Base-by-base conservation (phyloP, 35 echinoderm and acorn worm species). In the Hemicentrotus pulcherrimus region DNA sequence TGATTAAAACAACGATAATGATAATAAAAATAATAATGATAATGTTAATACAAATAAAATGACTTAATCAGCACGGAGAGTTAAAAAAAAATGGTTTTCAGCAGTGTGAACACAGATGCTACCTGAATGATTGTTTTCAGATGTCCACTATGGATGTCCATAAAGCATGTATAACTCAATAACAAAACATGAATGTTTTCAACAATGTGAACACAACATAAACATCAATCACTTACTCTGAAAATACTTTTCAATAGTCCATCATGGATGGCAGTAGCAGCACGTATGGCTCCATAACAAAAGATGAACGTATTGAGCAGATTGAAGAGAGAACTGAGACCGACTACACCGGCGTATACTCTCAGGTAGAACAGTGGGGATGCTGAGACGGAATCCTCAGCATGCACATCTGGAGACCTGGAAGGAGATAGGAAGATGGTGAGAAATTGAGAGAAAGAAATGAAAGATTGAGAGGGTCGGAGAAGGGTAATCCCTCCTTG, bases 271-370 rank as follows among this genome's bases (percentile, higher is more conserved):
- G 95, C 33, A 46, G 94, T 98, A 22, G 97, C 95, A 5, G 95
- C 98, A 71, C 96, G 94, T 12, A 99, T 45, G 78, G 97, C 97
- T 24, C 97, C 96, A 94, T 99, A 97, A 33, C 96, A 96, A 95
- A 99, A 99, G 7, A 97, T 95, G 94, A 99, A 97, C 85, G 97
- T 97, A 60, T 95, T 92, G 19, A 97, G 33, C 32, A 99, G 86
- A 6, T 95, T 97, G 60, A 97, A 99, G 31, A 99, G 60, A 33
- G 96, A 97, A 86, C 96, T 97, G 19, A 94, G 95, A 78, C 88
- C 98, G 12, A 96, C 96, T 24, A 97, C 78, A 58, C 98, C 97
- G 28, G 96, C 98, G 86, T 99, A 99, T 50, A 99, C 94, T 31
- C 96, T 96, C 11, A 99, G 95, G 47, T 97, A 97, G 95, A 97